Base-by-base conservation (phyloP, 2,888 invertebrate genomes). In the Melanostoma scalare region DNA sequence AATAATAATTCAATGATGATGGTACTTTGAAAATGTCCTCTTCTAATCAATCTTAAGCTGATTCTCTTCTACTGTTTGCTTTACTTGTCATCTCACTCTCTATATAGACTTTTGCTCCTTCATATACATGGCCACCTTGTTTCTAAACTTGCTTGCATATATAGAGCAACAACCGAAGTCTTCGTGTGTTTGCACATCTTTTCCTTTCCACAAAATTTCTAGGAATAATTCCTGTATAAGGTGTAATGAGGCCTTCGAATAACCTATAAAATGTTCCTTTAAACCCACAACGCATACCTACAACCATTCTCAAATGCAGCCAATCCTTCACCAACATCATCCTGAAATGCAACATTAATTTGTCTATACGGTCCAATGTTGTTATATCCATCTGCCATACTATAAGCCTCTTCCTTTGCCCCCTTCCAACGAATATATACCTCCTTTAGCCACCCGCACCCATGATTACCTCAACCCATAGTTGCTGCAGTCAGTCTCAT, bases 301-400 rank as follows among this genome's bases (percentile, higher is more conserved):
- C 58, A 38, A 36, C 30, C 55, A 38, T 6, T 4, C 44, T 8
- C 4, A 38, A 31, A 52, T 58, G 55, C 58, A 42, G 31, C 31
- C 20, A 38, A 48, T 40, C 42, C 53, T 50, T 63, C 20, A 50
- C 52, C 56, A 72, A 56, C 55, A 60, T 60, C 53, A 71, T 61
- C 55, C 74, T 30, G 50, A 75, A 84, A 75, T 84, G 79, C 71
- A 79, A 84, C 84, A 84, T 84, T 84, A 79, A 84, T 84, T 79
- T 84, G 79, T 79, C 79, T 79, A 60, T 75, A 84, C 67, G 74
- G 60, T 71, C 79, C 75, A 50, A 71, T 69, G 67, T 79, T 79
- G 71, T 75, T 75, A 74, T 74, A 78, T 61, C 71, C 75, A 71
- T 78, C 63, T 69, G 81, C 50, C 36, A 38, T 46, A 30, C 61